These are phyloP conservation scores for Monomorium pharaonis DNA, from an alignment of 1,140 invertebrate species.

Conservation along the genomic window DNA sequence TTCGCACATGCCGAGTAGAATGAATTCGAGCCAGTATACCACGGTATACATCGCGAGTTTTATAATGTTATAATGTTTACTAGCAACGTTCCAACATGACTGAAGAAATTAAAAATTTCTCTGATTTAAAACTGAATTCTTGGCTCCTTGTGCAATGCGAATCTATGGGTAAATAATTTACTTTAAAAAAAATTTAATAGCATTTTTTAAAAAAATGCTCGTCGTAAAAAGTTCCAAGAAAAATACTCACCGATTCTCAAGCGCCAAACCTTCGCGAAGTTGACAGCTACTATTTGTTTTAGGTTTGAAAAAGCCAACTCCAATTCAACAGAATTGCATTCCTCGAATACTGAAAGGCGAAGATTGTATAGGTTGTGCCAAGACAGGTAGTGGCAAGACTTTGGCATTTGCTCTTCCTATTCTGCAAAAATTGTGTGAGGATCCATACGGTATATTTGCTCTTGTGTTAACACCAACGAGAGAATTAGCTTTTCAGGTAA, in stretches of 20 bases:
- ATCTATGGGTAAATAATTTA: conserved; percentile 76
- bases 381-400: conserved; percentile 99
- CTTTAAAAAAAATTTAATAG: neutral
- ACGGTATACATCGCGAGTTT: too few relatives aligned
- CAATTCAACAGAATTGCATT: conserved; percentile 94
- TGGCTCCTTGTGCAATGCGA: conserved; percentile 82
- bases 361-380: conserved; percentile 97
- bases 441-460: conserved; percentile 97
- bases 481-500: conserved; percentile 94
- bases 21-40: neutral
- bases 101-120: conserved; percentile 65
- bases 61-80: neutral
- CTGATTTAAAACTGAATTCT: conserved; percentile 78
- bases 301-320: conserved; percentile 93
- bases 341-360: conserved; percentile 92
- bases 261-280: neutral
- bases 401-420: conserved; percentile 98
- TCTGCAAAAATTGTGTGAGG: conserved; percentile 95
- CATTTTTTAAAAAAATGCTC: neutral
- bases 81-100: neutral
- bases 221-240: neutral
- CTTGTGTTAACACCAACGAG: conserved; percentile 98
- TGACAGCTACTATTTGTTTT: neutral
- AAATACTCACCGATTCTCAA: neutral
- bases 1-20: too few relatives aligned